Base-by-base conservation (phyloP, 2,113 vertebrate genomes). In the Tragelaphus scriptus region DNA sequence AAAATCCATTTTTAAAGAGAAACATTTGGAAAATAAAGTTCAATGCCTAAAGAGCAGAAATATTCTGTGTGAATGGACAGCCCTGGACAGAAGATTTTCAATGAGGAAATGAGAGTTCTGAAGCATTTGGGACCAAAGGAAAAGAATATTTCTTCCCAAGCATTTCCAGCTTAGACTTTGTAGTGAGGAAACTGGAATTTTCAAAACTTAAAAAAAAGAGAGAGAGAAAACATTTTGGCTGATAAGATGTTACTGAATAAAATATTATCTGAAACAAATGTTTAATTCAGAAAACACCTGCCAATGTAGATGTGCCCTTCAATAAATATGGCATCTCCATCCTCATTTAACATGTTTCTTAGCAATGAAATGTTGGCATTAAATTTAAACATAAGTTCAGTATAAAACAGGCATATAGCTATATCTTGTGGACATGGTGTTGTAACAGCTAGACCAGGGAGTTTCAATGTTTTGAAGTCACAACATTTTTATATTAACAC, bases 251-350 rank as follows among this genome's bases (percentile, higher is more conserved):
- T 98, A 94, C 97, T 98, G 98, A 97, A 98, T 98, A 98, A 98
- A 98, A 98, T 98, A 98, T 98, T 98, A 98, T 98, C 97, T 97
- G 96, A 98, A 98, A 97, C 97, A 97, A 98, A 98, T 97, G 97
- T 98, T 98, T 97, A 98, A 98, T 98, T 98, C 98, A 98, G 96
- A 97, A 98, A 98, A 98, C 97, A 98, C 98, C 97, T 98, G 98
- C 97, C 98, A 98, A 97, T 97, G 98, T 97, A 98, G 97, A 98
- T 98, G 94, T 98, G 98, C 98, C 98, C 98, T 98, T 98, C 98
- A 97, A 98, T 98, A 98, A 98, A 98, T 98, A 98, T 98, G 98
- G 97, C 97, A 93, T 94, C 97, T 97, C 94, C 94, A 97, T 97
- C 97, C 94, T 95, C 95, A 95, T 94, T 96, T 98, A 97, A 96